Evolutionary conservation across 2,113 vertebrate species (phyloP), one percentile per base, ranked within the genome.

Genomic region (Takifugu flavidus): DNA sequence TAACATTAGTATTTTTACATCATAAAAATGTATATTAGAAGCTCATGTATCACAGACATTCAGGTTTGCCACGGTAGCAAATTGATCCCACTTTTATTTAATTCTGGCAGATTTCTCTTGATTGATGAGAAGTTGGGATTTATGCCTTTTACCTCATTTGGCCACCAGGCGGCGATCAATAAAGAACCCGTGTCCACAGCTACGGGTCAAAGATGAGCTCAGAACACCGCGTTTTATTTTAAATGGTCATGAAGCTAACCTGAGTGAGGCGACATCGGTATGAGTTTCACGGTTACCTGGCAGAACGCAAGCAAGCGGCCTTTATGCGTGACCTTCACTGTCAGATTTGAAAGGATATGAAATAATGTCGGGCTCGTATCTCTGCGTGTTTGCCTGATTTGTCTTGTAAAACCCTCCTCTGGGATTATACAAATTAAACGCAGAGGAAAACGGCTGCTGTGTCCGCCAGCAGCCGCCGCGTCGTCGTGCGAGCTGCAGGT

Each of bases 301-400:
- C 46, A 49, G 46, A 20, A 20, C n/a, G 1, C n/a, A 15, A 45
- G 44, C 44, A 45, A 47, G 11, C 12, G 13, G 45, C 27, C 13
- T 31, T 20, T 12, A 25, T 28, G 25, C 27, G 14, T 31, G 27
- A 52, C 11, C 42, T 46, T 12, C 46, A 14, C 42, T 51, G 28
- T 51, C 11, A 57, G 45, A 26, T 46, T 69, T 77, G 57, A 74
- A 66, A 67, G 66, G 73, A 68, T 65, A 52, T 39, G 27, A 4
- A 49, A 56, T 26, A 3, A 25, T 28, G 14, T 45, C 44, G 4
- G 44, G 14, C 12, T 11, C 14, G 14, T 45, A 4, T 45, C 44
- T 6, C 14, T 45, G 3, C 14, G 44, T 45, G 12, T 15, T 45
- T 45, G 13, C 14, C 11, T 45, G 8, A 15, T 49, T 25, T 49